Percentiles rank a stretch among this genome's conserved stretches.
These are phyloP conservation scores for Morelia viridis DNA, from an alignment of 2,797 vertebrate genomes.

Conservation along the genomic window DNA sequence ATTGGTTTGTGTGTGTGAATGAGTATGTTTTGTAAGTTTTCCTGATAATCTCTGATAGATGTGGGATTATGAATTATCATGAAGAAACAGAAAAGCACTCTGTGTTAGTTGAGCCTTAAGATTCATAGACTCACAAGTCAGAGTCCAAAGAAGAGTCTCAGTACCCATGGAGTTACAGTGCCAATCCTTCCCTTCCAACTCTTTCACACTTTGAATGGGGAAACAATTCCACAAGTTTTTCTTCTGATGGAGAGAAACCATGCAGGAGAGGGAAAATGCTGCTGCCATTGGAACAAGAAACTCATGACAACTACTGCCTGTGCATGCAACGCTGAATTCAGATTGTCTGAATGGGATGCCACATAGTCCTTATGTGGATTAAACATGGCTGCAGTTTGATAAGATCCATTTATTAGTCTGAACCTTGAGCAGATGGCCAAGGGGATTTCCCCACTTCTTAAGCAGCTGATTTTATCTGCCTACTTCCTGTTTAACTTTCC, in stretches of 20 bases:
- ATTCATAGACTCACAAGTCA: neutral
- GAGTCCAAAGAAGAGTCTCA: neutral
- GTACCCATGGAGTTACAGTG: neutral
- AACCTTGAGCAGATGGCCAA: neutral
- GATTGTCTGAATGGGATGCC: neutral
- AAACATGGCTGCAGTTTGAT: neutral
- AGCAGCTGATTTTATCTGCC: neutral
- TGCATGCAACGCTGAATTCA: too few species aligned
- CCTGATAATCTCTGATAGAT: neutral
- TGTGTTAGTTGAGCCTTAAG: neutral
- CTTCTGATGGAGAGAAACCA: neutral
- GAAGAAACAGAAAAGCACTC: neutral
- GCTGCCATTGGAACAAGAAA: neutral
- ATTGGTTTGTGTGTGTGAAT: neutral
- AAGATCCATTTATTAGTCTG: neutral
- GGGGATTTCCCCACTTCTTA: slow-evolving; percentile 19
- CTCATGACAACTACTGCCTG: neutral
- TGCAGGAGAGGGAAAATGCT: neutral
- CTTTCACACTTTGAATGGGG: neutral
- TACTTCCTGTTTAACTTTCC: slow-evolving; percentile 21
- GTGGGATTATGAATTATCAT: neutral
- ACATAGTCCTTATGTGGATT: neutral
- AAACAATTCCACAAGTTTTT: neutral
- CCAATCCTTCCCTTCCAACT: neutral
- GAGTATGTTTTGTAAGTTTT: neutral